phyloP scores from a whole-genome alignment of 2,888 invertebrate species.

The Drosophila koepferae region DNA sequence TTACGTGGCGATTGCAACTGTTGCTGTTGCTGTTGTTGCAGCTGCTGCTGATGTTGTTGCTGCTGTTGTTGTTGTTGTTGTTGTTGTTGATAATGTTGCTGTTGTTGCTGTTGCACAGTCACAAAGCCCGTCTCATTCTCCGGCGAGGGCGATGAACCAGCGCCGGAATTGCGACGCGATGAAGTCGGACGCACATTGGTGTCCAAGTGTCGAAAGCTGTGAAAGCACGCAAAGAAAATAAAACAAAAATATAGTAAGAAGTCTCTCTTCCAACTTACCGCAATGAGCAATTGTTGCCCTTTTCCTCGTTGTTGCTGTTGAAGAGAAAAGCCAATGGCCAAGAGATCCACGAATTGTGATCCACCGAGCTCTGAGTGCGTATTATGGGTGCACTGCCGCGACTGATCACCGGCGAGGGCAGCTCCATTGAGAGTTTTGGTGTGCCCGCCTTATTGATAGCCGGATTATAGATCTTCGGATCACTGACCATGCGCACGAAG shows the following conservation, averaged over 20 bases:
- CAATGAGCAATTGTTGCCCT: constrained; percentile 90
- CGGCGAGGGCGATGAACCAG: constrained; percentile 89
- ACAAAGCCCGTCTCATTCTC: constrained; percentile 83
- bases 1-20: constrained; percentile 85
- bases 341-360: constrained; percentile 93
- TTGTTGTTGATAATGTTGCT: constrained; percentile 27
- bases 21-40: constrained; percentile 31
- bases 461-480: constrained; percentile 98
- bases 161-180: constrained; percentile 87
- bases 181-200: constrained; percentile 92
- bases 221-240: not conserved
- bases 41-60: not conserved
- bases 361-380: constrained; percentile 84
- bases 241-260: too few relatives aligned
- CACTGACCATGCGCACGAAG: constrained; percentile 98
- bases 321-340: constrained; percentile 96
- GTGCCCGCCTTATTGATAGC: constrained; percentile 92
- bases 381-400: constrained; percentile 83
- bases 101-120: constrained; percentile 74
- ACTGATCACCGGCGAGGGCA: constrained; percentile 82
- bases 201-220: constrained; percentile 93
- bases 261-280: constrained; percentile 86
- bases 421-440: constrained; percentile 85
- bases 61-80: constrained; percentile 34
- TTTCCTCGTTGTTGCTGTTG: constrained; percentile 88